A percentile compares a stretch with the other conserved stretches of the same genome.
Conservation (phyloP, 2,797 vertebrate genomes). For the Babyrousa celebensis region DNA sequence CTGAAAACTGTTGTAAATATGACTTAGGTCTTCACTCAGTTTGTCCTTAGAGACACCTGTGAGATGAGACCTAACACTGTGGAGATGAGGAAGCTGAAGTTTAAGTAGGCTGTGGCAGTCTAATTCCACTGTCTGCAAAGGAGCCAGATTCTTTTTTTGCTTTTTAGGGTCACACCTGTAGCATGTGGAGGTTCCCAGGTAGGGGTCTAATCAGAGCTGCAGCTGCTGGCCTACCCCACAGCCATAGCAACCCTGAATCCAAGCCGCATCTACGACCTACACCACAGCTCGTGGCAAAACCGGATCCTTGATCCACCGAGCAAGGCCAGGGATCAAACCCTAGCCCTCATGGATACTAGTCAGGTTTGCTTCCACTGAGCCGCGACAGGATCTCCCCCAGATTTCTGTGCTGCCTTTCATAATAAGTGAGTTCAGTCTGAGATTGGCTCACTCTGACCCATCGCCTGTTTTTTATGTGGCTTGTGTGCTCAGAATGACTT, state of each 20-base stretch:
- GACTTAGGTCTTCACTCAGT: background rate
- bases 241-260: no score
- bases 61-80: background rate
- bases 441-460: background rate
- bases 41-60: constrained; percentile 1
- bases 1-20: constrained; percentile 40
- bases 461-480: background rate
- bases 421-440: constrained; percentile 14
- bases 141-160: background rate
- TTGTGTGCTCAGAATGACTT: background rate
- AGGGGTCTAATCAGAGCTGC: no score
- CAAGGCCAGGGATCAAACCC: no score
- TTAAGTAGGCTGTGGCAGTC: background rate
- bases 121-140: background rate
- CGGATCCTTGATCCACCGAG: no score
- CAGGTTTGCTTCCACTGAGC: no score
- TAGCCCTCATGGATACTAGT: no score
- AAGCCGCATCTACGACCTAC: no score
- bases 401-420: constrained; percentile 20
- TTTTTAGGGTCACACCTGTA: no score
- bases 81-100: background rate
- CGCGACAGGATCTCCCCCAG: background rate
- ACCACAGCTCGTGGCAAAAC: no score
- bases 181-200: no score
- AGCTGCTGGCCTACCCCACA: no score